Evolutionary conservation across 2,113 vertebrate genomes (phyloP).

Genomic region (Chrysemys picta): DNA sequence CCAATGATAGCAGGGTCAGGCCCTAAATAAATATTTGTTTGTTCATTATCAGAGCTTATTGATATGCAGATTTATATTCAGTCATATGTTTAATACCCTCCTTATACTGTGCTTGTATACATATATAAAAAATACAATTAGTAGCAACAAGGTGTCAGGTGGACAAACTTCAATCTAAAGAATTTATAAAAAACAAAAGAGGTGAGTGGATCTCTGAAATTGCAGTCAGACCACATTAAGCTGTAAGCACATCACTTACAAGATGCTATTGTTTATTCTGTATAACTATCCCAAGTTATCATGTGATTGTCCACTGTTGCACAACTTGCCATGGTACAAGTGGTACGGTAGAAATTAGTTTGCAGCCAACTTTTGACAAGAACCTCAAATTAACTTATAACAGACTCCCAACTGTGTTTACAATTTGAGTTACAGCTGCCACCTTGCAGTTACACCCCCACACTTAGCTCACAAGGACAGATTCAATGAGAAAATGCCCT

Average conservation of each 20-base stretch:
- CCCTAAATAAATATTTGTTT: background rate
- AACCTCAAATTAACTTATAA: constrained; percentile 7
- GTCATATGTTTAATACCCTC: background rate
- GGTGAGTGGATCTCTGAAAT: background rate
- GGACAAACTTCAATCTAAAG: background rate
- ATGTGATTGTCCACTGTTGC: background rate
- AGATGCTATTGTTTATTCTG: background rate
- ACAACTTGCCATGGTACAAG: constrained; percentile 29
- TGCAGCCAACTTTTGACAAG: constrained; percentile 40
- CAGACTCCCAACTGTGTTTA: constrained; percentile 43
- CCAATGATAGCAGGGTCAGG: background rate
- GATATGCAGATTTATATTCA: background rate
- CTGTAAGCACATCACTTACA: background rate
- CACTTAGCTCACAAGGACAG: constrained; percentile 69
- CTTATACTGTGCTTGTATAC: background rate
- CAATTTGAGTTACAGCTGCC: constrained; percentile 70
- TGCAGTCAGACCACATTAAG: background rate
- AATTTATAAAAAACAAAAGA: background rate
- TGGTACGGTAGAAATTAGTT: constrained; percentile 42
- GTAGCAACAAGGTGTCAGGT: background rate
- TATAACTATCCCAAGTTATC: constrained; percentile 18
- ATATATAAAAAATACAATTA: background rate
- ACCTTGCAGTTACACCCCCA: constrained; percentile 61
- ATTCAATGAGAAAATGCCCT: constrained; percentile 47
- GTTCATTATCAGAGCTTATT: background rate